A percentile compares a stretch with the other conserved stretches of the same genome.
These are phyloP conservation scores for Fulmarus glacialis DNA, from an alignment of 2,113 vertebrate genomes.

Conservation along the genomic window DNA sequence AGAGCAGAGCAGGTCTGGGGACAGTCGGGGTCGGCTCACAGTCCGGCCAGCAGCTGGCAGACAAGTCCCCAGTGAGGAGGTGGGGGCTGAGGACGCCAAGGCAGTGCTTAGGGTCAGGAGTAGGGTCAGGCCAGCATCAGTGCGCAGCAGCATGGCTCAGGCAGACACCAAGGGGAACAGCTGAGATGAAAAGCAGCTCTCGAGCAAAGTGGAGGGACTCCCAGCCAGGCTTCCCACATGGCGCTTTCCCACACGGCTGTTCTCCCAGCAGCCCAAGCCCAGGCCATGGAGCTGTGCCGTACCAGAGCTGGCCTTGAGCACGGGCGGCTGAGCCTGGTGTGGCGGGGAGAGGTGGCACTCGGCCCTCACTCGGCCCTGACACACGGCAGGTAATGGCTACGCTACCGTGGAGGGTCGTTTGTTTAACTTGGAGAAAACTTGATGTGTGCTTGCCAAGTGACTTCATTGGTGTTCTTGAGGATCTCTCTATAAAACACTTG, in stretches of 20 bases:
- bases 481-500: neutral
- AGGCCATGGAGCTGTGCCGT: neutral
- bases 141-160: accelerated
- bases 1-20: neutral
- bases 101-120: neutral
- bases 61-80: too few species aligned
- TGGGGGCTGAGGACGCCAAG: accelerated
- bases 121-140: neutral
- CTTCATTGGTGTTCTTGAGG: neutral
- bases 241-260: neutral
- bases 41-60: neutral
- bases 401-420: neutral
- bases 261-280: neutral
- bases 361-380: neutral
- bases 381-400: accelerated
- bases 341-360: neutral
- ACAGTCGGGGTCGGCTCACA: neutral
- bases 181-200: neutral
- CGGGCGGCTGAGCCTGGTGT: accelerated
- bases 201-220: accelerated
- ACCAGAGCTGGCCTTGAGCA: neutral
- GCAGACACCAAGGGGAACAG: neutral
- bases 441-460: neutral
- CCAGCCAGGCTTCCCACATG: neutral
- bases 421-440: neutral